These are phyloP conservation scores for Haplochromis burtoni DNA, from an alignment of 2,113 vertebrate species.

Conservation along the genomic window DNA sequence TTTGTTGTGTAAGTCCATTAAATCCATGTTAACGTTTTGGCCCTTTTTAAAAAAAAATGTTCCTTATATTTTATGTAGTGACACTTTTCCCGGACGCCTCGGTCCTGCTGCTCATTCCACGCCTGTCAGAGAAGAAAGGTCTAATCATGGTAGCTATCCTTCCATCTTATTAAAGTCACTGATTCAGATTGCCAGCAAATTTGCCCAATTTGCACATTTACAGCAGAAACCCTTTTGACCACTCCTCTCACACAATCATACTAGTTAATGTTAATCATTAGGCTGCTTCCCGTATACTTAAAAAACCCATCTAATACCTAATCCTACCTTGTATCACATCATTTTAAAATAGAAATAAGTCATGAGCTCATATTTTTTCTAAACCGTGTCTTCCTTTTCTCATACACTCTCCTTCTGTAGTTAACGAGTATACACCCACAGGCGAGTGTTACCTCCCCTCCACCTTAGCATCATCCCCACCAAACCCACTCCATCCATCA, in stretches of 20 bases:
- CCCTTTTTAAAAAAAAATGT: neutral
- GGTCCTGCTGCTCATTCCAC: slow-evolving; percentile 11
- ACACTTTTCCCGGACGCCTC: neutral
- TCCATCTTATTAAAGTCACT: neutral
- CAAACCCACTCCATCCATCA: neutral
- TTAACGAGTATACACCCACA: neutral
- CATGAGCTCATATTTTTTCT: neutral
- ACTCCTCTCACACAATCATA: neutral
- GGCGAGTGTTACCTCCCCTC: neutral
- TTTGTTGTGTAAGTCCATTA: neutral
- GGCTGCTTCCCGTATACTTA: neutral
- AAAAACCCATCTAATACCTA: neutral
- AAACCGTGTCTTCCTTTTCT: neutral
- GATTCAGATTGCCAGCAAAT: neutral
- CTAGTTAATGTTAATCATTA: neutral
- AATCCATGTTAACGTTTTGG: neutral
- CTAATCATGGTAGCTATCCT: slow-evolving; percentile 36
- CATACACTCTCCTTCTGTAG: neutral
- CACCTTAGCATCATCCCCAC: neutral
- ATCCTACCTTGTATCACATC: neutral
- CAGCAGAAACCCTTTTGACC: neutral
- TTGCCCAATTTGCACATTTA: neutral
- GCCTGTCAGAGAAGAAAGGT: slow-evolving; percentile 25
- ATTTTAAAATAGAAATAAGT: neutral
- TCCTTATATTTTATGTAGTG: neutral